These are phyloP conservation scores for Prunella strophiata DNA, from an alignment of 2,797 vertebrate species.

Conservation along the genomic window DNA sequence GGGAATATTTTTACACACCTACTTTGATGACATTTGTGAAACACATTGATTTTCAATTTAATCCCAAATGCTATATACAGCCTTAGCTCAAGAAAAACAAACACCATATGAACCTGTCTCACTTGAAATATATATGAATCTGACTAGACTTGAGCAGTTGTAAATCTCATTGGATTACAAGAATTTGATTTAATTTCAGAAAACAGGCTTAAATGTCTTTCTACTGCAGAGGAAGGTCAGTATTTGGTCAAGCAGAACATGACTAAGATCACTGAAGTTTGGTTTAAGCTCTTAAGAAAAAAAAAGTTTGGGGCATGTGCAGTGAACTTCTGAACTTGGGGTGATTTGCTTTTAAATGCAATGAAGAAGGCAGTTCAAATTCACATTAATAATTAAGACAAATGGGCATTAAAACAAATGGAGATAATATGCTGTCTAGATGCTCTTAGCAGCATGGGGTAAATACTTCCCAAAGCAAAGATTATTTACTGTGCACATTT, in stretches of 20 bases:
- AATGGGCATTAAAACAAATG: constrained; percentile 74
- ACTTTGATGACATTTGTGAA: neutral
- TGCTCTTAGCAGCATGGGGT: constrained; percentile 50
- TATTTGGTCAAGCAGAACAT: constrained; percentile 72
- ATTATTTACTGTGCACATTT: constrained; percentile 41
- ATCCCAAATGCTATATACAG: neutral
- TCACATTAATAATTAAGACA: constrained; percentile 76
- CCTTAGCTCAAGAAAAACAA: constrained; percentile 35
- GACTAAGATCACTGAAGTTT: constrained; percentile 58
- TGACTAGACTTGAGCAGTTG: constrained; percentile 24
- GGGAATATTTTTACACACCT: constrained; percentile 9
- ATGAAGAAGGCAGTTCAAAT: constrained; percentile 54
- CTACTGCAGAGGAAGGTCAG: constrained; percentile 65
- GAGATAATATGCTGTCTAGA: constrained; percentile 68
- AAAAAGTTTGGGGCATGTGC: constrained; percentile 49
- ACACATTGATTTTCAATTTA: neutral
- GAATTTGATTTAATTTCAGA: constrained; percentile 70
- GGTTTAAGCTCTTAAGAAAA: constrained; percentile 51
- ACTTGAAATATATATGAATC: constrained; percentile 45
- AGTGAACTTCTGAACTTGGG: constrained; percentile 78
- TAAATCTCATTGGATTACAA: constrained; percentile 60
- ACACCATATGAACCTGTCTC: neutral
- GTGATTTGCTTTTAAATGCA: constrained; percentile 43
- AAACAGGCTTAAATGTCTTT: constrained; percentile 64
- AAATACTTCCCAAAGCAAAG: constrained; percentile 57